Evolutionary conservation across 1,140 invertebrate genomes (phyloP).

Genomic region (Drosophila elegans): DNA sequence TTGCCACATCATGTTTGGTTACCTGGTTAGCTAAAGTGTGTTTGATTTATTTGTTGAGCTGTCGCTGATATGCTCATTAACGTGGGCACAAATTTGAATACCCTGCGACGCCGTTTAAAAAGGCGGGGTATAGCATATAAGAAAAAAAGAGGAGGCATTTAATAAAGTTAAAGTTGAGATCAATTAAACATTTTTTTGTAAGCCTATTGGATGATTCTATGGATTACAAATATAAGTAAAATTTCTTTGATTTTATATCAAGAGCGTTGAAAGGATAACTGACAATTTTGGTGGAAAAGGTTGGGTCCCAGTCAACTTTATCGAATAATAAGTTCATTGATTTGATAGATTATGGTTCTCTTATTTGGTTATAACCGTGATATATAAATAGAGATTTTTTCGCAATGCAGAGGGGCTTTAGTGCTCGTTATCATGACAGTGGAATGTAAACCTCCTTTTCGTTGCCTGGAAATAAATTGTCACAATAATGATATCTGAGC

Average conservation of each 20-base stretch:
- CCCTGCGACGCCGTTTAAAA: constrained; percentile 2
- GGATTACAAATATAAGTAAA: too few relatives aligned
- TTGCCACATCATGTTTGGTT: constrained; percentile 56
- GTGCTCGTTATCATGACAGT: too few relatives aligned
- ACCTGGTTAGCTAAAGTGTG: constrained; percentile 53
- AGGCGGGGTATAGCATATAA: neutral
- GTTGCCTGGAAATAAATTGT: too few relatives aligned
- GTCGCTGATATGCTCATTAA: constrained; percentile 63
- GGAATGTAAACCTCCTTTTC: too few relatives aligned
- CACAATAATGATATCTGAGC: too few relatives aligned
- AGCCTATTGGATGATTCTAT: too few relatives aligned
- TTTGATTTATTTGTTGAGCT: constrained; percentile 63
- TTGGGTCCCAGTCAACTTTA: constrained; percentile 1
- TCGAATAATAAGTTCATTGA: neutral
- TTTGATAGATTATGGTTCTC: neutral
- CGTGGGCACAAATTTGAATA: constrained; percentile 39
- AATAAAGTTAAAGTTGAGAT: too few relatives aligned
- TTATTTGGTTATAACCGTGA: neutral
- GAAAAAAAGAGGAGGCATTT: neutral
- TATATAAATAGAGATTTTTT: neutral
- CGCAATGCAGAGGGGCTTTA: neutral
- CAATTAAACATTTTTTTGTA: too few relatives aligned
- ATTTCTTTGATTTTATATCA: too few relatives aligned
- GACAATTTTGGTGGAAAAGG: neutral
- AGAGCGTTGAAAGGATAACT: too few relatives aligned